Percentiles rank a stretch among this genome's conserved stretches.
phyloP scores from a whole-genome alignment of 2,888 invertebrate species.

The Oegoconia quadripuncta region DNA sequence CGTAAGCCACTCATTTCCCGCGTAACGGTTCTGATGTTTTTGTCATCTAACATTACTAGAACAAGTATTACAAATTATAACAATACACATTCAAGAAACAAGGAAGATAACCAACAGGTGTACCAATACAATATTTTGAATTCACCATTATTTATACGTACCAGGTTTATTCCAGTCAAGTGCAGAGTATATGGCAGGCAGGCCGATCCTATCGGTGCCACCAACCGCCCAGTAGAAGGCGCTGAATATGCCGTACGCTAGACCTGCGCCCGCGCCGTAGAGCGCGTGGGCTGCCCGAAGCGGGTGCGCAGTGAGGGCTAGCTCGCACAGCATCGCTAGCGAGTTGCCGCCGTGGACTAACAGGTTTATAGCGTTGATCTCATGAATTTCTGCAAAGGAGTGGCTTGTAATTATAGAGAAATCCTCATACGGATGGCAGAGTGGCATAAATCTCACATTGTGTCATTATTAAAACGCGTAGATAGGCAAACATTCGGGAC shows the following conservation, averaged over 20 bases:
- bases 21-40: too few species aligned
- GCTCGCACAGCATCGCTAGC: constrained; percentile 84
- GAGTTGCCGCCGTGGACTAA: constrained; percentile 88
- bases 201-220: constrained; percentile 73
- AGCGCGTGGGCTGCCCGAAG: constrained; percentile 82
- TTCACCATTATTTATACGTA: constrained; percentile 24
- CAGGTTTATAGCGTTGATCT: constrained; percentile 83
- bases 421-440: too few species aligned
- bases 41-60: too few species aligned
- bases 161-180: constrained; percentile 86
- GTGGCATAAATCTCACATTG: too few species aligned
- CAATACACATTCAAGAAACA: too few species aligned
- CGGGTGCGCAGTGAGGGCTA: constrained; percentile 85
- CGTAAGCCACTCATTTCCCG: too few species aligned
- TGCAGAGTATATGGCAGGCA: constrained; percentile 84
- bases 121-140: too few species aligned
- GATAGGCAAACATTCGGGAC: too few species aligned
- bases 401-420: too few species aligned
- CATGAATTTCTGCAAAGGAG: constrained; percentile 76
- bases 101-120: too few species aligned
- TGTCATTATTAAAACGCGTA: too few species aligned
- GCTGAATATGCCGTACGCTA: constrained; percentile 72
- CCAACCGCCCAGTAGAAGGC: constrained; percentile 70
- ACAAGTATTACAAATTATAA: too few species aligned
- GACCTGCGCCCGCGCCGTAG: constrained; percentile 80